phyloP scores from a whole-genome alignment of 2,888 invertebrate genomes.

The Masnerella sp. region DNA sequence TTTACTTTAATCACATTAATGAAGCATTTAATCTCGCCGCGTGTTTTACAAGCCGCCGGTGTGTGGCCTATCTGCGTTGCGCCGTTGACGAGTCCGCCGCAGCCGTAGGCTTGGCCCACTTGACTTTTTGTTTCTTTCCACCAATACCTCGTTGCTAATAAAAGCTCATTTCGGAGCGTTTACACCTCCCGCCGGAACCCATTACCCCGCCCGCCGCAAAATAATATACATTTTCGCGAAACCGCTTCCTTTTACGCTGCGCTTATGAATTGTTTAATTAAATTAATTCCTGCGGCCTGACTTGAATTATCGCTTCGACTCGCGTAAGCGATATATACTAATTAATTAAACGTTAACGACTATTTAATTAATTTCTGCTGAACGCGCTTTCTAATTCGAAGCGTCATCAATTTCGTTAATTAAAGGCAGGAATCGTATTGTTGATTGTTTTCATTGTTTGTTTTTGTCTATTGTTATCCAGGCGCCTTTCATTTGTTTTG shows the following conservation, averaged over 20 bases:
- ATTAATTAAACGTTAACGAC: conserved; percentile 54
- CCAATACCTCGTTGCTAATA: conserved; percentile 69
- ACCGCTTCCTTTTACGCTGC: too few species aligned
- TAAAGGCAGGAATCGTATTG: too few species aligned
- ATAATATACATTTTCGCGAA: conserved; percentile 32
- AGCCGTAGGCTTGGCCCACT: conserved; percentile 49
- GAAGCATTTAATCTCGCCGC: conserved; percentile 78
- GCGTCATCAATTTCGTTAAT: conserved; percentile 39
- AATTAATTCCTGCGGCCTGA: conserved; percentile 25
- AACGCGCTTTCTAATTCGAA: conserved; percentile 36
- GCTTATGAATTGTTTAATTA: conserved; percentile 33
- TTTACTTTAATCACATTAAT: conserved; percentile 78
- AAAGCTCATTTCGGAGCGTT: conserved; percentile 71
- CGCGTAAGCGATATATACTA: conserved; percentile 30
- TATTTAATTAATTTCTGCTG: conserved; percentile 41
- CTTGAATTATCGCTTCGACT: conserved; percentile 21
- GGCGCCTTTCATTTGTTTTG: too few species aligned
- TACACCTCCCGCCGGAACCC: conserved; percentile 68
- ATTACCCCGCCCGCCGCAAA: conserved; percentile 28
- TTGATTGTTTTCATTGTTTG: too few species aligned
- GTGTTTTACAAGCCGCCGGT: conserved; percentile 77
- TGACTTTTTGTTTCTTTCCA: conserved; percentile 55
- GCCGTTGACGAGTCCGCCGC: conserved; percentile 70
- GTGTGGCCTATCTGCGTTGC: conserved; percentile 73
- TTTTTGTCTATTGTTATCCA: too few species aligned